Evolutionary conservation across 2,888 invertebrate genomes (phyloP).

Genomic region (Drosophila stalkeri): DNA sequence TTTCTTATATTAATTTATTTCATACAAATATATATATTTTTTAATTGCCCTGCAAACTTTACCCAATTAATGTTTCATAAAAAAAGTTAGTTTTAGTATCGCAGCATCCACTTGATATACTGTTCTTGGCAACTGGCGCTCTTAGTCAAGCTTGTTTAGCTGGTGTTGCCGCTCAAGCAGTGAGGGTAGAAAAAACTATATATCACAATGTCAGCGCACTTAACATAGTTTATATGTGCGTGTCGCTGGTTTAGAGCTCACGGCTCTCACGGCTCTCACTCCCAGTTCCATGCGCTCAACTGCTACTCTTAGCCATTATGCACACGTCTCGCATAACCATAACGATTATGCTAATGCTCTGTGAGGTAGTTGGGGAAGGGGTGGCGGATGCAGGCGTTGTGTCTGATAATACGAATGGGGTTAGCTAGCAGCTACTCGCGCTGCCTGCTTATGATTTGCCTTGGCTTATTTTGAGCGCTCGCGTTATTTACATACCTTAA

Average conservation of each 20-base stretch:
- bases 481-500: conserved; percentile 79
- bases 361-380: not conserved
- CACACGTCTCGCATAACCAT: conserved; percentile 79
- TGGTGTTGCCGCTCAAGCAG: conserved; percentile 14
- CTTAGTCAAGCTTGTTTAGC: conserved; percentile 9
- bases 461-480: conserved; percentile 74
- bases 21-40: not conserved
- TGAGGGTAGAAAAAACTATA: conserved; percentile 57
- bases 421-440: conserved; percentile 34
- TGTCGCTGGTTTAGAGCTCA: conserved; percentile 51
- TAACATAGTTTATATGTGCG: conserved; percentile 74
- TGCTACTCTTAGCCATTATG: conserved; percentile 60
- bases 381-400: conserved; percentile 2
- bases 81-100: not conserved
- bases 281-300: not conserved
- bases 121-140: conserved; percentile 6
- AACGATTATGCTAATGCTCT: conserved; percentile 80
- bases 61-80: not conserved
- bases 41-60: not conserved
- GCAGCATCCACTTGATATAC: conserved; percentile 2
- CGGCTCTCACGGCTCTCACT: conserved; percentile 35
- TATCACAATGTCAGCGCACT: conserved; percentile 76
- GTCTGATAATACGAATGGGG: conserved; percentile 35
- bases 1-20: no score
- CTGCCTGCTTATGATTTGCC: conserved; percentile 69